Evolutionary conservation across 1,140 invertebrate species (phyloP).

Genomic region (Spodoptera litura): DNA sequence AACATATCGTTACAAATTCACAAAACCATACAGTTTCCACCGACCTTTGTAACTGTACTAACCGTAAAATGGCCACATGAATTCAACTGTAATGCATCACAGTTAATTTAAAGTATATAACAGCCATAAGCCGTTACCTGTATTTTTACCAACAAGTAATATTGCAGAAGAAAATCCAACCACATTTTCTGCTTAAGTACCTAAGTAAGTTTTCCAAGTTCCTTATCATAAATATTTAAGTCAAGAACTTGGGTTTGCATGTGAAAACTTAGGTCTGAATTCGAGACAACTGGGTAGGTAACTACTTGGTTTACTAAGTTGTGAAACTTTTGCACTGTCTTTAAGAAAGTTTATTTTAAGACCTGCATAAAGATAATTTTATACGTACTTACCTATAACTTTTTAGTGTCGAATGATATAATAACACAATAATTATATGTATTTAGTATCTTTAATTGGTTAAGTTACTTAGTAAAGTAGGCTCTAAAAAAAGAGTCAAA

Average conservation of each 20-base stretch:
- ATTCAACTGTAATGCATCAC: background rate
- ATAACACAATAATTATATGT: no score
- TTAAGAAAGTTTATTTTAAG: no score
- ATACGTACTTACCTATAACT: no score
- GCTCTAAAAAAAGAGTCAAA: no score
- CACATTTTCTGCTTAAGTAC: background rate
- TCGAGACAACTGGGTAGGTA: background rate
- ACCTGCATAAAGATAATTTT: no score
- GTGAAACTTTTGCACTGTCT: no score
- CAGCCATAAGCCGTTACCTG: background rate
- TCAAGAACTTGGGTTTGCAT: background rate
- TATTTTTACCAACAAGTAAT: background rate
- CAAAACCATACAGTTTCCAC: background rate
- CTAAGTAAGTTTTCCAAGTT: background rate
- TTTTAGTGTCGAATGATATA: no score
- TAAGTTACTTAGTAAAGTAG: no score
- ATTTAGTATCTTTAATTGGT: no score
- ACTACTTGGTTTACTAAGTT: no score
- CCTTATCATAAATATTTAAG: slow-evolving; percentile 7
- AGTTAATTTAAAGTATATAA: background rate
- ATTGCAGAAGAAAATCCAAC: background rate
- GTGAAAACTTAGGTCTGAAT: background rate
- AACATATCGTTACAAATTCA: background rate
- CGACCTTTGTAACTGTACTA: slow-evolving; percentile 1
- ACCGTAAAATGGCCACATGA: slow-evolving; percentile 16